Conservation (phyloP, 2,113 vertebrate species). For the Pimephales promelas region DNA sequence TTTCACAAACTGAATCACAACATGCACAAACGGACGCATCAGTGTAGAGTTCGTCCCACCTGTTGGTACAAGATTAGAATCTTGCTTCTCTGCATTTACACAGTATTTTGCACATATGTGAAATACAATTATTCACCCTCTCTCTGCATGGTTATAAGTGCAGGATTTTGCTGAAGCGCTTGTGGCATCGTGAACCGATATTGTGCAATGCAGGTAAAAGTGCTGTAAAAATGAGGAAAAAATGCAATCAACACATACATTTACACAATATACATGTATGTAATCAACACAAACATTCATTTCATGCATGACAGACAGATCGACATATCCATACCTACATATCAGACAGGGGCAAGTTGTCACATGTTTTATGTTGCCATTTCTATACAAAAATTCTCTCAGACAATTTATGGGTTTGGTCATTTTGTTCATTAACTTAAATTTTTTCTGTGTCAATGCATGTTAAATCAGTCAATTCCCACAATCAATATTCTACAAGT, state of each 20-base stretch:
- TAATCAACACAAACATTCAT: too few species aligned
- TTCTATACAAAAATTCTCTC: neutral
- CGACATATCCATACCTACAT: too few species aligned
- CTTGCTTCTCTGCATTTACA: neutral
- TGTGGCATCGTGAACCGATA: slow-evolving; percentile 47
- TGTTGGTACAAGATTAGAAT: slow-evolving; percentile 32
- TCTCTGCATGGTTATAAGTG: slow-evolving; percentile 57
- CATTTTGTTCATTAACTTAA: neutral
- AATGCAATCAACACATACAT: neutral
- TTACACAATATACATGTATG: neutral
- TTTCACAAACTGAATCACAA: slow-evolving; percentile 64
- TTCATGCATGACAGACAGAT: too few species aligned
- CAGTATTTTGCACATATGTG: neutral
- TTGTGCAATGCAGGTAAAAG: slow-evolving; percentile 68
- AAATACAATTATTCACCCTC: slow-evolving; percentile 51
- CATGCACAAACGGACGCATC: slow-evolving; percentile 60
- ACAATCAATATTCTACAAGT: neutral
- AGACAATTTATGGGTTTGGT: neutral
- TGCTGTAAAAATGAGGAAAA: slow-evolving; percentile 49
- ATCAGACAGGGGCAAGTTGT: neutral
- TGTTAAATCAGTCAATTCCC: too few species aligned
- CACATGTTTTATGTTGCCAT: neutral
- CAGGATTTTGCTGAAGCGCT: slow-evolving; percentile 65
- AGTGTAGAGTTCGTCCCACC: slow-evolving; percentile 70
- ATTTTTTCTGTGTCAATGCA: neutral